A percentile compares a stretch with the other conserved stretches of the same genome.
These are phyloP conservation scores for Zapus hudsonius DNA, from an alignment of 2,113 vertebrate species.

Conservation along the genomic window DNA sequence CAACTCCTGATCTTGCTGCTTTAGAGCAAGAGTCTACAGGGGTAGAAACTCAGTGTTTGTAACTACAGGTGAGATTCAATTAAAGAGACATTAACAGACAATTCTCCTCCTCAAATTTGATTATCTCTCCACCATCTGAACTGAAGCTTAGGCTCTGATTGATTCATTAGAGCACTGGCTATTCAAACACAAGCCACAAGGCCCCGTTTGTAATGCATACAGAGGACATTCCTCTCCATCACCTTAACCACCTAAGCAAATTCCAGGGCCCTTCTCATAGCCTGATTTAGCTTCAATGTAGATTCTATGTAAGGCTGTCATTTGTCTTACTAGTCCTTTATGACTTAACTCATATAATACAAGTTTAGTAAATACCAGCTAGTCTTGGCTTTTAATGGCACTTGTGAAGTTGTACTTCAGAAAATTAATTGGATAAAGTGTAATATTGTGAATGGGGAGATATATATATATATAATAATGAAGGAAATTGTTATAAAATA, in stretches of 20 bases:
- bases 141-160: constrained; percentile 66
- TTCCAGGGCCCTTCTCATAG: background rate
- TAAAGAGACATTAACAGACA: constrained; percentile 79
- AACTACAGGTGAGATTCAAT: constrained; percentile 74
- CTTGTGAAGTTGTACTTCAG: background rate
- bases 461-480: background rate
- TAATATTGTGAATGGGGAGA: background rate
- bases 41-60: constrained; percentile 58
- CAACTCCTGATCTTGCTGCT: constrained; percentile 61
- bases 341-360: background rate
- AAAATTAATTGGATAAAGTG: background rate
- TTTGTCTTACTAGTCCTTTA: constrained; percentile 5
- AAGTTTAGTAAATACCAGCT: background rate
- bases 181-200: constrained; percentile 36
- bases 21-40: constrained; percentile 7
- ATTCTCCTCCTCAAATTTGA: constrained; percentile 61
- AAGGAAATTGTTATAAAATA: background rate
- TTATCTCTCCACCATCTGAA: constrained; percentile 51
- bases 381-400: background rate
- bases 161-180: constrained; percentile 62
- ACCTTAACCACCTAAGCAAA: constrained; percentile 4
- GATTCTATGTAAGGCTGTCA: background rate
- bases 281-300: background rate
- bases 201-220: background rate
- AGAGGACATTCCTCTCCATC: background rate